Base-by-base conservation (phyloP, 2,113 vertebrate species). In the Carassius auratus region DNA sequence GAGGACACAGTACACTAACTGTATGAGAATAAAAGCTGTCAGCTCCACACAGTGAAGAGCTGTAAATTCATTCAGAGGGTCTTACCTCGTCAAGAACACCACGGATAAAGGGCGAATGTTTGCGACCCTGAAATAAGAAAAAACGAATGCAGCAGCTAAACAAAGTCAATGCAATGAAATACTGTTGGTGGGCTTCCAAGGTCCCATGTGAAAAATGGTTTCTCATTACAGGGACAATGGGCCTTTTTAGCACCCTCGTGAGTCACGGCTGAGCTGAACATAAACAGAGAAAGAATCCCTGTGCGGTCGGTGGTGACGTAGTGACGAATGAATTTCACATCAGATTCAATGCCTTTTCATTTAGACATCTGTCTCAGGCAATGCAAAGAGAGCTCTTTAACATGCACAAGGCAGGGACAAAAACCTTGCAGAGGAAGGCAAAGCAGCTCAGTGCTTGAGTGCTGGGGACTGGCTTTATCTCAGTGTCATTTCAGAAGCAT, bases 121-220 rank as follows among this genome's bases (percentile, higher is more conserved):
- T 69, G 55, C 26, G 17, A 71, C 19, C 66, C n/a, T 59, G 78
- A 38, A 82, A 86, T 21, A 21, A 76, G 10, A 14, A 36, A 62
- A 77, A 71, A 87, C 3, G 2, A 57, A 59, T 15, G 33, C 12
- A 4, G 33, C 73, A 36, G 66, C 10, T 59, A 59, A 81, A 33
- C 73, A 61, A 87, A 90, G 89, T 89, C 85, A 86, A 77, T 89
- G 66, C 76, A 50, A 61, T 83, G 36, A 87, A 88, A 86, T 90
- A 89, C 80, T 84, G 88, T 87, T 84, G 19, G 55, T 45, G 66
- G 81, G 68, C 71, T 86, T 81, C 71, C 73, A 68, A 59, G 33
- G 52, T 33, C 62, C 55, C 52, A 57, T 82, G 69, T 84, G 66
- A 88, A 42, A 85, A 81, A 85, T 45, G 5, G 57, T 68, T 66